Percentiles rank a stretch among this genome's conserved stretches.
Evolutionary conservation across 2,888 invertebrate genomes (phyloP).

Genomic region (Dexiosoma caninum): DNA sequence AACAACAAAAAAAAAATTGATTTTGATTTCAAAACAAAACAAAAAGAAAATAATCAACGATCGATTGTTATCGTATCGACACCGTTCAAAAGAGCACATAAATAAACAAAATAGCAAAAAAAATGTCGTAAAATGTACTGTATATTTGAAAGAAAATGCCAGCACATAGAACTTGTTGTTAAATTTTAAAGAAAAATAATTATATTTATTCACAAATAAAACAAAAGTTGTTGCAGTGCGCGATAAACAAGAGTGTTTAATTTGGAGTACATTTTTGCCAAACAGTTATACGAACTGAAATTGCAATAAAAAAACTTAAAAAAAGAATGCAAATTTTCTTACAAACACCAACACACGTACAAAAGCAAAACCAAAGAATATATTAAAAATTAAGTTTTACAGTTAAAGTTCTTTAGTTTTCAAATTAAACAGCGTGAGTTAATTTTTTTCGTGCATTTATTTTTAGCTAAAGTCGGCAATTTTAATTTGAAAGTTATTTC

Average conservation of each 20-base stretch:
- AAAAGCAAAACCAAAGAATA: too few relatives aligned
- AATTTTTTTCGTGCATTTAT: not conserved
- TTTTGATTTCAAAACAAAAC: slow-evolving; percentile 19
- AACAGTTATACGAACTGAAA: not conserved
- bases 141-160: not conserved
- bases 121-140: not conserved
- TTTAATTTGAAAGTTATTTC: slow-evolving; percentile 31
- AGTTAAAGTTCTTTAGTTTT: not conserved
- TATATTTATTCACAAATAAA: not conserved
- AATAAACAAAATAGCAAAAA: slow-evolving; percentile 16
- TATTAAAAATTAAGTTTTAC: not conserved
- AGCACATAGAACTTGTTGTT: not conserved
- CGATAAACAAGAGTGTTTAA: slow-evolving; percentile 12
- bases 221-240: not conserved
- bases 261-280: not conserved
- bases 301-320: too few relatives aligned
- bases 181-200: not conserved
- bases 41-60: slow-evolving; percentile 21
- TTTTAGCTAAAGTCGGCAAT: slow-evolving; percentile 55
- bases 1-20: slow-evolving; percentile 26
- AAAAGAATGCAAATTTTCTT: not conserved
- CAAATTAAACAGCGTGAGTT: not conserved
- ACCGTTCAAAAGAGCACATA: not conserved
- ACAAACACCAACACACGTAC: not conserved
- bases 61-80: slow-evolving; percentile 44